Conservation (phyloP, 2,888 invertebrate species). For the Lepetodrilus schrolli region DNA sequence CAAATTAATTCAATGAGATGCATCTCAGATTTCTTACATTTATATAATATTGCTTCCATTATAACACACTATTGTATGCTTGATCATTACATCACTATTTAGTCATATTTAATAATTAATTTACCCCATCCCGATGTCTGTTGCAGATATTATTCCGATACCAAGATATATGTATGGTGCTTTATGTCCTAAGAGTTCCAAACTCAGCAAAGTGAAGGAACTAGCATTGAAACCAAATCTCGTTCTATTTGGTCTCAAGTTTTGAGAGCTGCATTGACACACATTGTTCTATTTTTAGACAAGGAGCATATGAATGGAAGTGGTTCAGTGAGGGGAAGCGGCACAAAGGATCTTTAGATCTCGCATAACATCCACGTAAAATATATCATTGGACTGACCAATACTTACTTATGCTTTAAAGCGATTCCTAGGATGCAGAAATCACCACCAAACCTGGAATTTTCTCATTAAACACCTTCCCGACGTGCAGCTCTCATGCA, state of each 20-base stretch:
- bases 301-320: slow-evolving; percentile 13
- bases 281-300: slow-evolving; percentile 9
- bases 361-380: neutral
- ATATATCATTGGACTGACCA: neutral
- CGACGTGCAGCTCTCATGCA: slow-evolving; percentile 19
- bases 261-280: slow-evolving; percentile 16
- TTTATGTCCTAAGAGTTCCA: no score
- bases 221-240: neutral
- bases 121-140: no score
- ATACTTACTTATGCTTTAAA: slow-evolving; percentile 6
- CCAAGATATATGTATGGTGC: no score
- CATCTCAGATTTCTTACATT: no score
- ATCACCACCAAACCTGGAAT: neutral
- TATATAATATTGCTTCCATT: no score
- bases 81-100: no score
- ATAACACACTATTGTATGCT: no score
- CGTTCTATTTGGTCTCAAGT: neutral
- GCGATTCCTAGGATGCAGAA: neutral
- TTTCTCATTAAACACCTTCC: slow-evolving; percentile 8
- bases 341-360: neutral
- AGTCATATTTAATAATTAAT: no score
- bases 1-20: no score
- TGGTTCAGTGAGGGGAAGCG: slow-evolving; percentile 13
- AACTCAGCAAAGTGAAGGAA: neutral
- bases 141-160: no score